Base-by-base conservation (phyloP, 2,888 invertebrate species). In the Phalera bucephala region DNA sequence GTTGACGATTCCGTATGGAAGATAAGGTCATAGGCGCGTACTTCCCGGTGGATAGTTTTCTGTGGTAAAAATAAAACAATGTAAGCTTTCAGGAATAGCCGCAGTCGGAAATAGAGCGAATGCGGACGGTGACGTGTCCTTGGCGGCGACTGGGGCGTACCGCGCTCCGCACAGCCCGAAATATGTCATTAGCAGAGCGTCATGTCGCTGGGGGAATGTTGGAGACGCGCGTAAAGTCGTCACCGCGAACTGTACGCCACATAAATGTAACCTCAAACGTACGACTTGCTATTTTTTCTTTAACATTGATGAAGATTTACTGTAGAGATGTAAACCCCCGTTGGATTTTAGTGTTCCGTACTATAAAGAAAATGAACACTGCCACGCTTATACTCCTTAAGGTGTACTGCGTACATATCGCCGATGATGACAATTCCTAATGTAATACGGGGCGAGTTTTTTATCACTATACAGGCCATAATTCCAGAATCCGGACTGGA, bases 51-150 rank as follows among this genome's bases (percentile, higher is more conserved):
- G 82, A 78, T 76, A 78, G 77, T 71, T 68, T 67, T 63, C 66
- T 72, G 66, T 52, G 67, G 61, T 69, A 75, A 70, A 85, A 87
- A 87, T 87, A 87, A 84, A 80, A 87, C 84, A 85, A 86, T 85
- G 81, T 83, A 76, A 80, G 84, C 78, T 83, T 83, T 86, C 83
- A 82, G 83, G 83, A 85, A 85, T 85, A 83, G 81, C 64, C 64
- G 70, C 50, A 61, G 71, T 72, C 69, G 64, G 71, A 87, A 86
- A 86, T 86, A 86, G 76, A 67, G 71, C 64, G 51, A 56, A 65
- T 67, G 68, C 72, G 74, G 72, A 71, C 74, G 72, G 80, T 76
- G 83, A 80, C 72, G 80, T 60, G 85, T 78, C 87, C 86, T 87
- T 85, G 84, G 72, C 70, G 67, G 68, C 68, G 71, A 48, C 50